These are phyloP conservation scores for Bombus sibiricus DNA, from an alignment of 1,140 invertebrate genomes.

Conservation along the genomic window DNA sequence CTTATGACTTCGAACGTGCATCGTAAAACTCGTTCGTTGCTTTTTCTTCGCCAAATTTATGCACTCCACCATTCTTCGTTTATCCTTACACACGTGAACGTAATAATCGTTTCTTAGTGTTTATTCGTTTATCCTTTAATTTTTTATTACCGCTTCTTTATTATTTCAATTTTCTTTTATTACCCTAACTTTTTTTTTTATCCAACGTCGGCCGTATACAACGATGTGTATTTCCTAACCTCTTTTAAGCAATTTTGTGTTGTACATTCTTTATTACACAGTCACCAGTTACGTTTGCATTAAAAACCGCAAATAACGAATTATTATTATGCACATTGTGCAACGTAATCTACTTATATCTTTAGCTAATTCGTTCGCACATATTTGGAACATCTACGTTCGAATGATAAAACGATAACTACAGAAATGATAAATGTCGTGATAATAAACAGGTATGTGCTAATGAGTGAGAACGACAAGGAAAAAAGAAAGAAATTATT, in stretches of 20 bases:
- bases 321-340: not conserved
- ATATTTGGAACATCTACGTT: too few species aligned
- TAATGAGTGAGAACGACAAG: rapidly evolving
- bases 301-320: not conserved
- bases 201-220: not conserved
- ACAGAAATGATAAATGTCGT: not conserved
- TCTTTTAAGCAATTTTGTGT: not conserved
- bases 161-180: not conserved
- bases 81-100: not conserved
- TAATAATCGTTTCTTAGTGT: constrained; percentile 15
- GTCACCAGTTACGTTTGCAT: too few species aligned
- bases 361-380: too few species aligned
- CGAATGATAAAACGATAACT: not conserved
- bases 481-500: not conserved
- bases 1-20: constrained; percentile 34
- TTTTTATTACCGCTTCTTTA: not conserved
- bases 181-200: not conserved
- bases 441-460: not conserved
- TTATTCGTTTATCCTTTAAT: not conserved
- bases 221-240: not conserved
- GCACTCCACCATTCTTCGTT: not conserved
- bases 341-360: not conserved
- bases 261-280: too few species aligned
- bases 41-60: constrained; percentile 33
- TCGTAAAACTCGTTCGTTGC: constrained; percentile 31